Conservation (phyloP, 2,888 invertebrate genomes). For the Synergus itoensis region DNA sequence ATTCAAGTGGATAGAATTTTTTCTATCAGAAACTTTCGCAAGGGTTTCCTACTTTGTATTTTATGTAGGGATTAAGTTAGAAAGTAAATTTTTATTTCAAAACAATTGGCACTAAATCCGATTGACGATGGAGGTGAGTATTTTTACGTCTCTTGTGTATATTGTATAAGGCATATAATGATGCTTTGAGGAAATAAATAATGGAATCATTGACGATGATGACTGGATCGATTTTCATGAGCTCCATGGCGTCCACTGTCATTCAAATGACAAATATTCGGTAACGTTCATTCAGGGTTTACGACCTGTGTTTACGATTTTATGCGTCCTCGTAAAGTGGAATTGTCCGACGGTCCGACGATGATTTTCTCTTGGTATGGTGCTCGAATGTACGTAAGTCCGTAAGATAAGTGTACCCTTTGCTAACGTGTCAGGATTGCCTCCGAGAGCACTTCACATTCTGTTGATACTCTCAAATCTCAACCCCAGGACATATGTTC, state of each 20-base stretch:
- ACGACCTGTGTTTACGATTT: constrained; percentile 69
- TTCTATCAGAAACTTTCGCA: too few species aligned
- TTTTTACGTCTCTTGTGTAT: constrained; percentile 18
- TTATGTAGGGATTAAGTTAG: not conserved
- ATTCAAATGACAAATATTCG: constrained; percentile 64
- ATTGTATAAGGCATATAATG: not conserved
- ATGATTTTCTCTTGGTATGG: constrained; percentile 38
- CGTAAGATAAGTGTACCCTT: constrained; percentile 37
- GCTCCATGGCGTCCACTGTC: constrained; percentile 50
- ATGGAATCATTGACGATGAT: not conserved
- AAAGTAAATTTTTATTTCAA: constrained; percentile 3
- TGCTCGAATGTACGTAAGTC: constrained; percentile 17
- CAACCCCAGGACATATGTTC: not conserved
- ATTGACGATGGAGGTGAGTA: constrained; percentile 9
- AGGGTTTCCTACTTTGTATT: not conserved
- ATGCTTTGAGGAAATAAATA: constrained; percentile 6
- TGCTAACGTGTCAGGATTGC: constrained; percentile 34
- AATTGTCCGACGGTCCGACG: constrained; percentile 62
- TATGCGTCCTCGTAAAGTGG: constrained; percentile 68
- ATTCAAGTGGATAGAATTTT: too few species aligned
- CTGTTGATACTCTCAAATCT: not conserved
- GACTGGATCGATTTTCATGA: constrained; percentile 43
- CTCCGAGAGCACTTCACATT: constrained; percentile 3
- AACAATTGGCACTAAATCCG: not conserved
- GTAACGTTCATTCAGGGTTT: constrained; percentile 63